Evolutionary conservation across 1,140 invertebrate genomes (phyloP).

Genomic region (Drosophila varians): DNA sequence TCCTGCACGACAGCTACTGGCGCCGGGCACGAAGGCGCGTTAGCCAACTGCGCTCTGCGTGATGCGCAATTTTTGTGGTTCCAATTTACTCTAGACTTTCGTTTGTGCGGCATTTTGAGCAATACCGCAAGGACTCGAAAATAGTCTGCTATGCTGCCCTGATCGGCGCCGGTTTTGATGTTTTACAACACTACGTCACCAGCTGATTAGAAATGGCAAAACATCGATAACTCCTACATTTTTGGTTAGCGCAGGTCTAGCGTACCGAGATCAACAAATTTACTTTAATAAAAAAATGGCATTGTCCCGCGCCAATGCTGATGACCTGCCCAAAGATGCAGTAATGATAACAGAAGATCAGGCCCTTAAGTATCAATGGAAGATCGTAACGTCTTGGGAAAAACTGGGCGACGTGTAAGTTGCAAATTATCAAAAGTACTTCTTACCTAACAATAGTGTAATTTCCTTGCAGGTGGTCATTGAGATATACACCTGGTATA

Average conservation of each 20-base stretch:
- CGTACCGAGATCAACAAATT: background rate
- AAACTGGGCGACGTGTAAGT: constrained; percentile 83
- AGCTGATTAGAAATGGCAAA: constrained; percentile 27
- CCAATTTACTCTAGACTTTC: constrained; percentile 1
- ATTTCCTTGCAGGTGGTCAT: constrained; percentile 70
- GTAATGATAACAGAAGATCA: constrained; percentile 83
- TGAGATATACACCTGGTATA: constrained; percentile 78
- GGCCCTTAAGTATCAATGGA: constrained; percentile 83
- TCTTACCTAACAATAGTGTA: constrained; percentile 53
- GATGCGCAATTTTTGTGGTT: constrained; percentile 10
- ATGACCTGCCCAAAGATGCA: constrained; percentile 80
- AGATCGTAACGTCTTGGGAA: constrained; percentile 83
- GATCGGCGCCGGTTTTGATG: constrained; percentile 6
- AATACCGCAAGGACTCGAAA: background rate
- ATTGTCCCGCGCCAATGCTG: constrained; percentile 45
- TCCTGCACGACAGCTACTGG: constrained; percentile 13
- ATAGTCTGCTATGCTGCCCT: background rate
- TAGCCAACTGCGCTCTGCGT: background rate
- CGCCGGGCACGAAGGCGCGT: background rate
- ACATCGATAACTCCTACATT: background rate
- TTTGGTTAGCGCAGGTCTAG: background rate
- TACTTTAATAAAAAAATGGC: constrained; percentile 49
- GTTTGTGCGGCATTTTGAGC: constrained; percentile 52
- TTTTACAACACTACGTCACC: constrained; percentile 19
- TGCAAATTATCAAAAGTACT: background rate